These are phyloP conservation scores for Luffia ferchaultella DNA, from an alignment of 2,888 invertebrate species.

Conservation along the genomic window DNA sequence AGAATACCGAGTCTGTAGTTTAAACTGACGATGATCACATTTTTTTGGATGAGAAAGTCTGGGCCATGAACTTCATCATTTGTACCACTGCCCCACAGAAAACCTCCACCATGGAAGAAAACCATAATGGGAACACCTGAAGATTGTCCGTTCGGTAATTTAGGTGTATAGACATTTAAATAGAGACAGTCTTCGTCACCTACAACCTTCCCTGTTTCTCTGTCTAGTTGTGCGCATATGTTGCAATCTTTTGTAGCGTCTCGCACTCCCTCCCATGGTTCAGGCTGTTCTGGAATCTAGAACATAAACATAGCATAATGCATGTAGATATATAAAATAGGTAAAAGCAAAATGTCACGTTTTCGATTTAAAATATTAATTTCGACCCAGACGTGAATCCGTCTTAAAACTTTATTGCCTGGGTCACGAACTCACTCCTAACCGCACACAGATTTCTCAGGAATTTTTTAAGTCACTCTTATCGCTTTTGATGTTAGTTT, in stretches of 20 bases:
- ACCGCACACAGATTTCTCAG: no score
- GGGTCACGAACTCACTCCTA: no score
- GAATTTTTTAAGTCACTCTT: no score
- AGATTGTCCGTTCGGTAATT: conserved; percentile 25
- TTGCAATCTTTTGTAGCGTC: conserved; percentile 71
- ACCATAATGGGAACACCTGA: conserved; percentile 46
- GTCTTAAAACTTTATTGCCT: no score
- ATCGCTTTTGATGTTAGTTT: no score
- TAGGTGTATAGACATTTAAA: conserved; percentile 73
- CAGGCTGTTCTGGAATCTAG: conserved; percentile 41
- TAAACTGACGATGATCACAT: conserved; percentile 44
- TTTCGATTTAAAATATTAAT: no score
- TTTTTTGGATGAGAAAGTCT: conserved; percentile 46
- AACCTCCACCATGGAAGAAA: conserved; percentile 55
- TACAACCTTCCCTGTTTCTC: conserved; percentile 49
- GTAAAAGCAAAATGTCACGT: no score
- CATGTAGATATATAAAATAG: no score
- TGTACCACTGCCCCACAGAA: conserved; percentile 47
- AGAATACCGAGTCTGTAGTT: conserved; percentile 54
- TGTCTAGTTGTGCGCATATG: conserved; percentile 70
- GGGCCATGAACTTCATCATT: conserved; percentile 42
- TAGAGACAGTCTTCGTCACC: conserved; percentile 73
- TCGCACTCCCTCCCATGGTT: conserved; percentile 66
- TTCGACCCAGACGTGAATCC: no score
- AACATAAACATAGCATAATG: no score